Conservation (phyloP, 2,113 vertebrate species). For the Cettia cetti region DNA sequence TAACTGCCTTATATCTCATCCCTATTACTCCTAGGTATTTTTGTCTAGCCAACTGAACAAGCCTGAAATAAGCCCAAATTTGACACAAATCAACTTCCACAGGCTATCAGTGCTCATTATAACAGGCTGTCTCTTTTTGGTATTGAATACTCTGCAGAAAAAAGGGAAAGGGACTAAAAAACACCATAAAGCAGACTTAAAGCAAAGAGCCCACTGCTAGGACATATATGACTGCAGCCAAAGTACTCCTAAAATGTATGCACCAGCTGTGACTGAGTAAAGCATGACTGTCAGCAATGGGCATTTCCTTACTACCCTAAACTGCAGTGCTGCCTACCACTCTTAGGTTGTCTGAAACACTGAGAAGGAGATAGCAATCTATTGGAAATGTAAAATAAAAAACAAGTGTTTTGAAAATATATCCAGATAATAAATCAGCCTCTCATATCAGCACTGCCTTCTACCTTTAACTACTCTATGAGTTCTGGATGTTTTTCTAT, state of each 20-base stretch:
- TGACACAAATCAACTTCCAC: not conserved
- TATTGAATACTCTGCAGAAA: not conserved
- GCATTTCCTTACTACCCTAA: not conserved
- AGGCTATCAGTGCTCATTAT: not conserved
- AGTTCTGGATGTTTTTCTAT: not conserved
- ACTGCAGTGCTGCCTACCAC: not conserved
- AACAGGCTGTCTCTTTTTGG: not conserved
- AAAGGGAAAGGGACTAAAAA: not conserved
- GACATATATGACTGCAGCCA: not conserved
- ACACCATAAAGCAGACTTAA: not conserved
- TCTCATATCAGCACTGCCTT: not conserved
- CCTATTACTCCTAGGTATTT: not conserved
- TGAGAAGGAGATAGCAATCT: not conserved
- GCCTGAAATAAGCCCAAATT: not conserved
- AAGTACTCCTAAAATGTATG: not conserved
- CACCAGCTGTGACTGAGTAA: not conserved
- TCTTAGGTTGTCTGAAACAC: not conserved
- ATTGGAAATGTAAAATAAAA: not conserved
- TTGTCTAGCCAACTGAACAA: not conserved
- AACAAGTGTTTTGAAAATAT: not conserved
- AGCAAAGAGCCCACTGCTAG: not conserved
- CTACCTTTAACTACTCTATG: not conserved
- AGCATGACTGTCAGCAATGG: not conserved
- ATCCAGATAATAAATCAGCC: not conserved
- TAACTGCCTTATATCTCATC: not conserved